A percentile compares a stretch with the other conserved stretches of the same genome.
Conservation (phyloP, 2,797 vertebrate genomes). For the Chelonia mydas region DNA sequence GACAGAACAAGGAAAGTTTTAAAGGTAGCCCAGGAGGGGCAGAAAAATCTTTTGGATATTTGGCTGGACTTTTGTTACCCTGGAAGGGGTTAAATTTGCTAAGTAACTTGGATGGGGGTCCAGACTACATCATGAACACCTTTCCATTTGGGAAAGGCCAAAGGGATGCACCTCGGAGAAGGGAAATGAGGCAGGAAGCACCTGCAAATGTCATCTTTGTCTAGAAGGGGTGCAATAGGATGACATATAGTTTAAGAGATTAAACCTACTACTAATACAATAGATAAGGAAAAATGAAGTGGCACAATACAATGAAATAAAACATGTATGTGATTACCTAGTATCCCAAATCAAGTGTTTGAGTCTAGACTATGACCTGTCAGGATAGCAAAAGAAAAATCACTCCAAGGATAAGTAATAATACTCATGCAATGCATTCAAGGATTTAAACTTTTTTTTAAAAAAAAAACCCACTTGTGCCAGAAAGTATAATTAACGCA, state of each 20-base stretch:
- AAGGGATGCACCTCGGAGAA: not conserved
- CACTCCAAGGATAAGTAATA: not conserved
- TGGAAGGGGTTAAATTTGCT: not conserved
- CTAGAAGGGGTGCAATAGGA: not conserved
- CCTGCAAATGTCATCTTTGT: not conserved
- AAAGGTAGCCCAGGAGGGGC: not conserved
- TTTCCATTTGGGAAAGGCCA: not conserved
- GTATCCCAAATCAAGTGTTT: not conserved
- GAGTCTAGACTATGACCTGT: not conserved
- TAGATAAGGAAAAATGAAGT: not conserved
- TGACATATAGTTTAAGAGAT: not conserved
- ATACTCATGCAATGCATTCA: not conserved
- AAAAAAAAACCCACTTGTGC: not conserved
- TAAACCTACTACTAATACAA: not conserved
- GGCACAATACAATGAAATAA: not conserved
- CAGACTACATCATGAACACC: not conserved
- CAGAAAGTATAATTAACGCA: not conserved
- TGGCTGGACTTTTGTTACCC: not conserved
- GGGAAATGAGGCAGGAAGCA: not conserved
- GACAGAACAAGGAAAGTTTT: not conserved
- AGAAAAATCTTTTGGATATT: not conserved
- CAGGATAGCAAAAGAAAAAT: not conserved
- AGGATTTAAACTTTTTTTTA: not conserved
- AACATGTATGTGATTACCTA: not conserved
- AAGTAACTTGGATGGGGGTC: not conserved